These are phyloP conservation scores for Pseudotriccus pelzelni DNA, from an alignment of 2,797 vertebrate genomes.

Conservation along the genomic window DNA sequence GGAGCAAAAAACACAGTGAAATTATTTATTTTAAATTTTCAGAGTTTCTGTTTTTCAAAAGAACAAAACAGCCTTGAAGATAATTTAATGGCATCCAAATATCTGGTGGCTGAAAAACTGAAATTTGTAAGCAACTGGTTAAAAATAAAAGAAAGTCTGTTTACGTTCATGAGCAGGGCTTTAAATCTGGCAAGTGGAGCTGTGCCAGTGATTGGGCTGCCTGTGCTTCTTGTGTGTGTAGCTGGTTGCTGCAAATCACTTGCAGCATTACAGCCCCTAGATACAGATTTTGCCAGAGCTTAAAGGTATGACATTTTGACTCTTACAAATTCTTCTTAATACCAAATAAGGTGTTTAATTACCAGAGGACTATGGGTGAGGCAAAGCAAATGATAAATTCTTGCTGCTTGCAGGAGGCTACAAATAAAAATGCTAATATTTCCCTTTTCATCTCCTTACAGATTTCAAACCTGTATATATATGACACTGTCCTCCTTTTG, in stretches of 20 bases:
- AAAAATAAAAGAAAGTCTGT: neutral
- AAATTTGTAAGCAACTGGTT: neutral
- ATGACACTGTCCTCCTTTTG: slow-evolving; percentile 91
- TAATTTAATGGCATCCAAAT: neutral
- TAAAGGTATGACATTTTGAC: neutral
- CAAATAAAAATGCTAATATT: neutral
- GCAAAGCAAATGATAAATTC: neutral
- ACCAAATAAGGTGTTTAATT: neutral
- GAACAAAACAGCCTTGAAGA: neutral
- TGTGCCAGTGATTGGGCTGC: neutral
- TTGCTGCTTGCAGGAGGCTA: neutral
- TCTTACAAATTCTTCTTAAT: neutral
- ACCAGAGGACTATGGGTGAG: neutral
- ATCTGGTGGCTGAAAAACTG: neutral
- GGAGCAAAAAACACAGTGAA: fast-evolving
- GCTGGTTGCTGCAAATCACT: neutral
- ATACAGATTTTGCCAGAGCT: neutral
- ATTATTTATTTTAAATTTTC: neutral
- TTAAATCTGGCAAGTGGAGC: neutral
- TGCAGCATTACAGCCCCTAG: neutral
- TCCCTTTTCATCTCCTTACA: slow-evolving; percentile 69
- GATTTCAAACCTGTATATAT: slow-evolving; percentile 98
- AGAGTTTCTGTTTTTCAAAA: neutral
- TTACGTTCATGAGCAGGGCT: fast-evolving
- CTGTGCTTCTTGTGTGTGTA: neutral